Percentiles rank a stretch among this genome's conserved stretches.
Evolutionary conservation across 53 echinoderm and acorn worm genomes (phyloP).

Genomic region (Actinopyga echinites): DNA sequence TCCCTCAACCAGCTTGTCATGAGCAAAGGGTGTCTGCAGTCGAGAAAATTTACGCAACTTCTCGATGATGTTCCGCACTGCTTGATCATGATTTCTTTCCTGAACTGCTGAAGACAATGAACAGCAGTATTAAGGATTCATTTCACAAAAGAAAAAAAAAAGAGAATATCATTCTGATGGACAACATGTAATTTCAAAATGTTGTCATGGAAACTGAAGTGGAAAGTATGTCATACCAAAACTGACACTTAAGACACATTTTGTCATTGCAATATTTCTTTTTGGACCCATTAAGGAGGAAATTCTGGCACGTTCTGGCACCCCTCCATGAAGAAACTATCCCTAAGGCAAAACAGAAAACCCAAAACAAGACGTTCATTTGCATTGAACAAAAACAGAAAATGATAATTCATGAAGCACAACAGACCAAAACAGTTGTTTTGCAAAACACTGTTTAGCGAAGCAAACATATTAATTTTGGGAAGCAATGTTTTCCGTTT

Average conservation of each 20-base stretch:
- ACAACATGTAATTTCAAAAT: too few species aligned
- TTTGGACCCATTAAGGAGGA: too few species aligned
- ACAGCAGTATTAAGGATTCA: neutral
- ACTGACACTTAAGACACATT: neutral
- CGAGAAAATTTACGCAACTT: conserved; percentile 71
- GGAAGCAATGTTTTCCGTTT: too few species aligned
- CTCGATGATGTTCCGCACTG: conserved; percentile 73
- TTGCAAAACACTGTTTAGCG: too few species aligned
- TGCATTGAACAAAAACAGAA: too few species aligned
- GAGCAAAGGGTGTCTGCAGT: conserved; percentile 81
- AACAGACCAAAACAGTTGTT: too few species aligned
- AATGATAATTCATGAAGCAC: too few species aligned
- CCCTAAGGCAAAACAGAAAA: too few species aligned
- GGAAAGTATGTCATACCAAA: neutral
- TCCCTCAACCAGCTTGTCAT: conserved; percentile 92
- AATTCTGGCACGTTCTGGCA: too few species aligned
- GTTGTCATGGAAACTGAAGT: neutral
- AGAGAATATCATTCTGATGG: neutral
- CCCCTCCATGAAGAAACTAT: too few species aligned
- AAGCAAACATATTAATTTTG: too few species aligned
- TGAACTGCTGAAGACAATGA: conserved; percentile 60
- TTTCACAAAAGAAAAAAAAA: neutral
- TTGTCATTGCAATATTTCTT: neutral
- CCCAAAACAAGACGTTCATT: too few species aligned
- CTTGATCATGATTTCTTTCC: conserved; percentile 77